phyloP scores from a whole-genome alignment of 1,140 invertebrate species.

The Neomicropteryx cornuta region DNA sequence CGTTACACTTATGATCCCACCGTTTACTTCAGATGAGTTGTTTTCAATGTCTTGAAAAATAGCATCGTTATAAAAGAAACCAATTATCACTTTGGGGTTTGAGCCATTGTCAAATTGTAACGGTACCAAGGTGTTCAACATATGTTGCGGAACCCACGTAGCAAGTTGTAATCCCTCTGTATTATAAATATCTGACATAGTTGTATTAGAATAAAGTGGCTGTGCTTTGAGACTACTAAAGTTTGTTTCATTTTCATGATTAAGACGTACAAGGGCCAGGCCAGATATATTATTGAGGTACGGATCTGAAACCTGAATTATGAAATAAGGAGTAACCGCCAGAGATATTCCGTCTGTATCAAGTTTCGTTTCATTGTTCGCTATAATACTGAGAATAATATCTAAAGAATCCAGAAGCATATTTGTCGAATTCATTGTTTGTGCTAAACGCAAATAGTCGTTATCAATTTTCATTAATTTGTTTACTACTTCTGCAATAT shows the following conservation, averaged over 20 bases:
- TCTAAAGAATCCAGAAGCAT: conserved; percentile 39
- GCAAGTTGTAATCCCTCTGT: conserved; percentile 40
- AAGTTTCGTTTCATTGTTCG: conserved; percentile 12
- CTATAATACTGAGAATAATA: conserved; percentile 26
- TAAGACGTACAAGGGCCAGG: conserved; percentile 32
- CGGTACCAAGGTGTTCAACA: conserved; percentile 24
- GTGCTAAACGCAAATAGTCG: conserved; percentile 30
- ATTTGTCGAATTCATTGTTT: conserved; percentile 41
- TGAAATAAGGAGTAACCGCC: conserved; percentile 30
- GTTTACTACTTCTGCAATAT: conserved; percentile 37
- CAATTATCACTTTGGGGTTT: conserved; percentile 31
- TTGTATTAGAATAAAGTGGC: conserved; percentile 33
- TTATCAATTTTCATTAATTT: conserved; percentile 33
- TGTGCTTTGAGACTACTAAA: conserved; percentile 34
- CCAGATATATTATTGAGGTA: conserved; percentile 40
- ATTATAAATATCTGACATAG: conserved; percentile 29
- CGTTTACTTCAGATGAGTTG: conserved; percentile 21
- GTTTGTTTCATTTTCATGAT: conserved; percentile 15
- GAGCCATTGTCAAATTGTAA: conserved; percentile 9
- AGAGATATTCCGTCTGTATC: conserved; percentile 18
- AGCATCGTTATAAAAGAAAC: conserved; percentile 41
- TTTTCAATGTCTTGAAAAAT: conserved; percentile 37
- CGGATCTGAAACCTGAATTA: conserved; percentile 42
- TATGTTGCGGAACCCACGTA: conserved; percentile 36
- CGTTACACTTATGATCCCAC: conserved; percentile 40